These are phyloP conservation scores for Apotomis betuletana DNA, from an alignment of 2,888 invertebrate genomes.

Conservation along the genomic window DNA sequence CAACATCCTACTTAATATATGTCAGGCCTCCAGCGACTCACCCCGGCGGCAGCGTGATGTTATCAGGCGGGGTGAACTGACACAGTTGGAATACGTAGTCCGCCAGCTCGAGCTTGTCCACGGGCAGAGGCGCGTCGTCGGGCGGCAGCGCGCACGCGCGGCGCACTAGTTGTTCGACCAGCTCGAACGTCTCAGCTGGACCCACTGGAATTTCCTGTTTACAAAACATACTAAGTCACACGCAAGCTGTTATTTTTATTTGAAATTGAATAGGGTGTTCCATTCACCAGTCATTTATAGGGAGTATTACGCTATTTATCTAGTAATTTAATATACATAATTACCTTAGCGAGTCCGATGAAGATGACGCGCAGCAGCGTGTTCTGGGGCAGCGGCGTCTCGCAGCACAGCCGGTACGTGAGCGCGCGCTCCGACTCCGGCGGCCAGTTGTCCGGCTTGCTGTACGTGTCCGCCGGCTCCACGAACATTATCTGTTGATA, in stretches of 20 bases:
- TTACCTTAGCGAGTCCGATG: slow-evolving; percentile 89
- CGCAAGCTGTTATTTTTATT: too few relatives aligned
- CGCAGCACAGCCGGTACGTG: slow-evolving; percentile 91
- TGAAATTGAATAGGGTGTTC: too few relatives aligned
- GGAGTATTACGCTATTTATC: too few relatives aligned
- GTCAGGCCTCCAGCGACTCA: slow-evolving; percentile 65
- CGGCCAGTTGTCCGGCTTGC: slow-evolving; percentile 94
- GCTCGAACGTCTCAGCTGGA: slow-evolving; percentile 92
- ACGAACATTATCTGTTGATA: slow-evolving; percentile 85
- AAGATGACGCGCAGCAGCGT: slow-evolving; percentile 91
- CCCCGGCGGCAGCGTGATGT: slow-evolving; percentile 93
- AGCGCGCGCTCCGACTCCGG: slow-evolving; percentile 93
- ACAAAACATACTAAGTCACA: not conserved
- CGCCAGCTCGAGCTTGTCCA: slow-evolving; percentile 92
- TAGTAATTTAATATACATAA: not conserved
- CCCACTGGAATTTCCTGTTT: slow-evolving; percentile 89
- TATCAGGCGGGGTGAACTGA: slow-evolving; percentile 96
- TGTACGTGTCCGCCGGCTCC: slow-evolving; percentile 91
- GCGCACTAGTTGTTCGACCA: slow-evolving; percentile 92
- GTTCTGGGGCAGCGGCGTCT: slow-evolving; percentile 94
- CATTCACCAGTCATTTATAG: too few relatives aligned
- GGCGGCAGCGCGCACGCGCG: slow-evolving; percentile 92
- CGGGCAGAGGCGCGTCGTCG: slow-evolving; percentile 87
- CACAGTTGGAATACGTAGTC: slow-evolving; percentile 95
- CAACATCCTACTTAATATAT: too few relatives aligned